Conservation (phyloP, 2,113 vertebrate genomes). For the Podocnemis expansa region DNA sequence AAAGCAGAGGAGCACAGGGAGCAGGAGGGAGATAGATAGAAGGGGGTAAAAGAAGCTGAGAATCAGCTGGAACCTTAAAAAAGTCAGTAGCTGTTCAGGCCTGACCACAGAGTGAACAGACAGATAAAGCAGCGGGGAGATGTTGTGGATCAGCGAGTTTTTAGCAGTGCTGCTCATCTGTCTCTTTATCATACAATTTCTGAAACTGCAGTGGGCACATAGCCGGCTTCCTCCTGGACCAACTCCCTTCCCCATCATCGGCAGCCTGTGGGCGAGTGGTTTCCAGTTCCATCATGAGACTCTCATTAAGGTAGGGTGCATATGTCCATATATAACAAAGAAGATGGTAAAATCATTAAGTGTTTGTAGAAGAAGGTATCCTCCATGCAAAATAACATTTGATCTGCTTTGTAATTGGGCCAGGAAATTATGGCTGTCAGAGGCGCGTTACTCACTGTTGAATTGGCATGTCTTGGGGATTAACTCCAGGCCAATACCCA, state of each 20-base stretch:
- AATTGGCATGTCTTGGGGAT: too few relatives aligned
- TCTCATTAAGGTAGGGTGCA: constrained; percentile 55
- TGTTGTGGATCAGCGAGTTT: constrained; percentile 45
- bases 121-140: background rate
- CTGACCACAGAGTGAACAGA: background rate
- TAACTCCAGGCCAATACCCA: too few relatives aligned
- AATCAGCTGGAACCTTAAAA: background rate
- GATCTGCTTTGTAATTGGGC: too few relatives aligned
- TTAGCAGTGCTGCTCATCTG: background rate
- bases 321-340: background rate
- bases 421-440: background rate
- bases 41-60: too few relatives aligned
- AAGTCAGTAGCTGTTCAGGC: background rate
- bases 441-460: too few relatives aligned
- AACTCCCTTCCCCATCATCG: constrained; percentile 58
- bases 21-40: too few relatives aligned
- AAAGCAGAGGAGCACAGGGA: too few relatives aligned
- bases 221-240: constrained; percentile 64
- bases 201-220: constrained; percentile 37
- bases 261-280: constrained; percentile 49
- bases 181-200: constrained; percentile 52
- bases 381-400: background rate
- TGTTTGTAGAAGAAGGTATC: background rate
- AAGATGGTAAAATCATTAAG: background rate
- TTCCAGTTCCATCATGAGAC: constrained; percentile 60